phyloP scores from a whole-genome alignment of 1,140 invertebrate genomes.

The Ericerus pela region DNA sequence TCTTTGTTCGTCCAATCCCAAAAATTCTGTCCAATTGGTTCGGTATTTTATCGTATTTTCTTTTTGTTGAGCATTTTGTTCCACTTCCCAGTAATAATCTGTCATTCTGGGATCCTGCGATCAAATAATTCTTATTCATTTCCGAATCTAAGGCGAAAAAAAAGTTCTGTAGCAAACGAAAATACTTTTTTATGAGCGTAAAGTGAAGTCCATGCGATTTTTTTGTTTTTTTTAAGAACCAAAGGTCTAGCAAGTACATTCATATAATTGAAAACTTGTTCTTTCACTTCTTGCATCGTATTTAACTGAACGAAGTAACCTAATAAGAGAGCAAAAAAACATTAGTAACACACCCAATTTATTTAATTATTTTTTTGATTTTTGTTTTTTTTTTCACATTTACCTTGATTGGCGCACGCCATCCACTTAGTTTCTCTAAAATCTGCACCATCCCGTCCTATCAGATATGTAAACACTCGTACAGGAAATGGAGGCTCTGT shows the following conservation, averaged over 20 bases:
- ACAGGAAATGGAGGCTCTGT: constrained; percentile 53
- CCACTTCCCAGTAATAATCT: constrained; percentile 72
- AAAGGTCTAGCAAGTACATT: constrained; percentile 78
- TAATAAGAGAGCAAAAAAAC: constrained; percentile 27
- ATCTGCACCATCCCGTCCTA: constrained; percentile 76
- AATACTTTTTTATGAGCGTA: constrained; percentile 75
- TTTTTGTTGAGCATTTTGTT: constrained; percentile 60
- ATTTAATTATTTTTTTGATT: neutral
- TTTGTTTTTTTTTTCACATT: constrained; percentile 8
- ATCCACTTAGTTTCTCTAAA: constrained; percentile 83
- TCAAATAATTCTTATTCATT: constrained; percentile 17
- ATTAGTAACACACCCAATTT: neutral
- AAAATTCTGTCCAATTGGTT: constrained; percentile 37
- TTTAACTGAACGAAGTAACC: constrained; percentile 90
- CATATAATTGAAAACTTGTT: constrained; percentile 83
- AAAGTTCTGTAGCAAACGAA: neutral
- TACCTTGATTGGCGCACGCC: constrained; percentile 83
- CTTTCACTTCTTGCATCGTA: constrained; percentile 79
- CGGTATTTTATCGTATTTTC: constrained; percentile 46
- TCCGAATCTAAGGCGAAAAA: neutral
- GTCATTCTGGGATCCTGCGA: constrained; percentile 67
- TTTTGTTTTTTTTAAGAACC: constrained; percentile 58
- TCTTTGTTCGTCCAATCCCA: constrained; percentile 39
- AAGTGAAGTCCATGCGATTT: constrained; percentile 78
- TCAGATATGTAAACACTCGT: constrained; percentile 92